Conservation (phyloP, 2,113 vertebrate genomes). For the Anser brachyrhynchus region DNA sequence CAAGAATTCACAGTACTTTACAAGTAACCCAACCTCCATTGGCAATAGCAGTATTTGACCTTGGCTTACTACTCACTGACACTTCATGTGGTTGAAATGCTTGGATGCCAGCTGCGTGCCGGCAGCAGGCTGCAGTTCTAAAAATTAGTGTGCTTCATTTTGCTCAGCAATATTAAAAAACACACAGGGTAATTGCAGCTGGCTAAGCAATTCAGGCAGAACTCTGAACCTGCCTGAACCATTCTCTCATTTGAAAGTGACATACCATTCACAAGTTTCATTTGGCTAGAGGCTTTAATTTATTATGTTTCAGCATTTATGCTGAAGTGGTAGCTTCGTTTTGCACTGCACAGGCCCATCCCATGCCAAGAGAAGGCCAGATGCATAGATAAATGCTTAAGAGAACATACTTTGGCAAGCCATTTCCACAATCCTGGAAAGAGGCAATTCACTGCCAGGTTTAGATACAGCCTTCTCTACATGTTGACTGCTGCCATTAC, state of each 20-base stretch:
- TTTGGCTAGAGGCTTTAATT: constrained; percentile 24
- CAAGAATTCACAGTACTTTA: background rate
- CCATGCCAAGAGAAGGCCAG: background rate
- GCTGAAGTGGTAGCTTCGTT: constrained; percentile 22
- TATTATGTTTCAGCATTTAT: background rate
- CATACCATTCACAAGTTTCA: background rate
- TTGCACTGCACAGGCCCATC: background rate
- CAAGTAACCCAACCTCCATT: background rate
- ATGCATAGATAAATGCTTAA: background rate
- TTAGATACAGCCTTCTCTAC: background rate
- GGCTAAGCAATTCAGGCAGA: background rate
- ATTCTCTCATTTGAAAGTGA: background rate
- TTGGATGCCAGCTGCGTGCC: background rate
- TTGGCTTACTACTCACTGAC: background rate
- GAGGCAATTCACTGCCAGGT: background rate
- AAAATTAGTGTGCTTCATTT: background rate
- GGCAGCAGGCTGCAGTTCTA: background rate
- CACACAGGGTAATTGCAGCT: background rate
- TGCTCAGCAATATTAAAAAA: constrained; percentile 11
- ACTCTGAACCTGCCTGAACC: background rate
- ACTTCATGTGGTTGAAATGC: background rate
- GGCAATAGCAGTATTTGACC: background rate
- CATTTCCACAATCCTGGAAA: constrained; percentile 6
- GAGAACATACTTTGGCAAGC: background rate
- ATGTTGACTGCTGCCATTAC: background rate